Percentiles rank a stretch among this genome's conserved stretches.
phyloP scores from a whole-genome alignment of 2,888 invertebrate genomes.

The Aphidius colemani region DNA sequence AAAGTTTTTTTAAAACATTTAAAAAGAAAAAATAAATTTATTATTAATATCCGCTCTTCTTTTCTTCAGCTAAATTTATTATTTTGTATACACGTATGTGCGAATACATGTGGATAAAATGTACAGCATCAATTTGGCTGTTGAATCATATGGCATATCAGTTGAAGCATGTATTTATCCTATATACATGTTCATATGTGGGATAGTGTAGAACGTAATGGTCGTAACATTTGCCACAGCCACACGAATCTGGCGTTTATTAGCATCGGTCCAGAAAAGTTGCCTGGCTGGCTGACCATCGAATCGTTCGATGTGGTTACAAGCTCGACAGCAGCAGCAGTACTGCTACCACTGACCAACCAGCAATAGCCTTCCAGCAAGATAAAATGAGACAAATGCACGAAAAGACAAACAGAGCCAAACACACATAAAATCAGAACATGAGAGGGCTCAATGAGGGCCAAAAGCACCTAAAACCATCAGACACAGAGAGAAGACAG shows the following conservation, averaged over 20 bases:
- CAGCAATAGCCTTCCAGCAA: constrained; percentile 34
- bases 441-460: constrained; percentile 2
- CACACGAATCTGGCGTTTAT: constrained; percentile 46
- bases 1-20: too few relatives aligned
- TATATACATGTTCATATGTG: not conserved
- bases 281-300: constrained; percentile 43
- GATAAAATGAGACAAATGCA: constrained; percentile 19
- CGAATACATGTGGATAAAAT: too few relatives aligned
- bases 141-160: too few relatives aligned
- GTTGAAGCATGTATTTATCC: not conserved
- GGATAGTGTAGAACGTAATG: not conserved
- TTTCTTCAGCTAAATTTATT: too few relatives aligned
- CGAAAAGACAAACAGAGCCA: constrained; percentile 14
- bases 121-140: too few relatives aligned
- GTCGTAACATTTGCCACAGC: constrained; percentile 1
- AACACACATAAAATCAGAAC: not conserved
- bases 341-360: constrained; percentile 27
- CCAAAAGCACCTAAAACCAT: constrained; percentile 16
- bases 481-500: not conserved
- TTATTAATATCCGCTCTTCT: too few relatives aligned
- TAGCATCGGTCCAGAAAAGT: constrained; percentile 44
- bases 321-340: constrained; percentile 33
- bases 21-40: too few relatives aligned
- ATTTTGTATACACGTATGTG: too few relatives aligned
- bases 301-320: constrained; percentile 37